Evolutionary conservation across 2,888 invertebrate genomes (phyloP), one percentile per base, ranked within the genome.

Genomic region (Heliconius ismenius): DNA sequence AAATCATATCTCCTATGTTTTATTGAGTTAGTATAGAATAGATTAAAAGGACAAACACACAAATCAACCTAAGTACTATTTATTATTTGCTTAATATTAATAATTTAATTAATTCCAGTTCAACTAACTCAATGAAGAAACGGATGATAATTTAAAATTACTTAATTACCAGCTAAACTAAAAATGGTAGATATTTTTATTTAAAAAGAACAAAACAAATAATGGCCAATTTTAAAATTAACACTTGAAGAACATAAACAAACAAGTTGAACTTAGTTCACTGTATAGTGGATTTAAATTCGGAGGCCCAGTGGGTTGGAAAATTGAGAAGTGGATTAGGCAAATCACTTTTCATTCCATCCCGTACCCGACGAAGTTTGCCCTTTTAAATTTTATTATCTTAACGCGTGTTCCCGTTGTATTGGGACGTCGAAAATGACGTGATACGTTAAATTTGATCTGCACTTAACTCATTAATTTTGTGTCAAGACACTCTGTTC

Each of bases 251-350:
- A 13, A 60, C 60, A 68, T 70, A 78, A 76, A 79, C 77, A 81
- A 79, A 81, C 76, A 79, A 79, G 65, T 76, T 81, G 83, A 69
- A 83, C 79, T 81, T 82, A 83, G 80, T 84, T 85, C 75, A 18
- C 32, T 83, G 85, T 85, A 87, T 88, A 88, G 87, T 86, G 85
- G 84, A 83, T 86, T 87, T 87, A 88, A 89, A 88, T 87, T 87
- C 85, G 74, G 81, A 83, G 83, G 86, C 83, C 86, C 91, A 90
- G 89, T 91, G 92, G 88, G 84, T 88, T 82, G 91, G 92, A 92
- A 93, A 93, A 93, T 93, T 92, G 92, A 90, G 92, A 91, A 93
- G 91, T 92, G 92, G 92, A 93, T 94, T 92, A 94, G 90, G 92
- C 90, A 94, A 94, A 93, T 93, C 92, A 93, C 92, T 94, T 94